Evolutionary conservation across 2,797 vertebrate genomes (phyloP).

Genomic region (Tauraco hartlaubi): DNA sequence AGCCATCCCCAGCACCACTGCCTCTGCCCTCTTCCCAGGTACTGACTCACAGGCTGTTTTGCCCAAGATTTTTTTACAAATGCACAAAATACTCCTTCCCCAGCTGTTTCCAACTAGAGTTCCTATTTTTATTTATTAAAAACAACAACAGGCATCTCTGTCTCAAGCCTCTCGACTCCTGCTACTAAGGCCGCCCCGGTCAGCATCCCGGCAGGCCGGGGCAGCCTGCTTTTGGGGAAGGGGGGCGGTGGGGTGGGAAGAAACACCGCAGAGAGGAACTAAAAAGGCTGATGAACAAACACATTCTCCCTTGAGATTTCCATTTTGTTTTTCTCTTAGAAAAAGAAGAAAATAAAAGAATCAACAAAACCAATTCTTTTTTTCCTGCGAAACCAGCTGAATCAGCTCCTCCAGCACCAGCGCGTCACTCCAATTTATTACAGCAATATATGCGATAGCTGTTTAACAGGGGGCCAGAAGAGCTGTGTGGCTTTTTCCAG

Average conservation of each 20-base stretch:
- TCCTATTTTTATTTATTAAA: not conserved
- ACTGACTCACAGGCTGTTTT: not conserved
- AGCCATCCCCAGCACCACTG: not conserved
- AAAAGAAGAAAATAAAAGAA: not conserved
- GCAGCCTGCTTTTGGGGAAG: constrained; percentile 23
- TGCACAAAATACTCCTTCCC: constrained; percentile 11
- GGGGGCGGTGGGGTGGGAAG: constrained; percentile 10
- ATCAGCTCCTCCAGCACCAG: not conserved
- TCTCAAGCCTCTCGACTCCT: constrained; percentile 39
- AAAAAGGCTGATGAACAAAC: constrained; percentile 59
- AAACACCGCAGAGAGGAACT: constrained; percentile 29
- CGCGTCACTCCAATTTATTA: constrained; percentile 31
- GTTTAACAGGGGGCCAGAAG: constrained; percentile 24
- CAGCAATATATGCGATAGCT: constrained; percentile 33
- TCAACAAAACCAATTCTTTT: not conserved
- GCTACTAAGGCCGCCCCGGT: constrained; percentile 47
- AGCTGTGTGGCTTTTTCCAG: constrained; percentile 22
- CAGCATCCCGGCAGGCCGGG: constrained; percentile 34
- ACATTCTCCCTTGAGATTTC: constrained; percentile 21
- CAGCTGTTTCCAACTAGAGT: constrained; percentile 12
- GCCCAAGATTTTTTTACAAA: constrained; percentile 12
- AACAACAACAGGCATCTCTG: not conserved
- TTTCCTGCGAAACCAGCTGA: constrained; percentile 13
- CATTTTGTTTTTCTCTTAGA: constrained; percentile 17
- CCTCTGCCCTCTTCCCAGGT: not conserved